Evolutionary conservation across 1,140 invertebrate species (phyloP).

Genomic region (Listronotus bonariensis): DNA sequence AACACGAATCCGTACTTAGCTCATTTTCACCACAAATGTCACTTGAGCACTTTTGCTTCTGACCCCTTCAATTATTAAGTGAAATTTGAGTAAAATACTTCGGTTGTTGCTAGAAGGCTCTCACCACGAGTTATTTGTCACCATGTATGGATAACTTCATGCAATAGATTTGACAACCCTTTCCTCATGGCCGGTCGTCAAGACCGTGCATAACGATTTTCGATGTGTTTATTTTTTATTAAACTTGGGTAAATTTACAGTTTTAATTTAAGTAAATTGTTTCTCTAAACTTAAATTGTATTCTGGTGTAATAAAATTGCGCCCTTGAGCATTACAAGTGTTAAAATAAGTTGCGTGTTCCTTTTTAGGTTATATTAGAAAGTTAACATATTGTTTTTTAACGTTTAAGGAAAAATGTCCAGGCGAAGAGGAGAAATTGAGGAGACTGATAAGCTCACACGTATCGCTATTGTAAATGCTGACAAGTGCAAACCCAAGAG

Average conservation of each 20-base stretch:
- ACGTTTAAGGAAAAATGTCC: constrained; percentile 63
- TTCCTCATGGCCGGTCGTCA: constrained; percentile 27
- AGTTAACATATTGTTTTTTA: constrained; percentile 42
- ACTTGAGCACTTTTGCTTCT: too few relatives aligned
- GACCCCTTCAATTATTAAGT: too few relatives aligned
- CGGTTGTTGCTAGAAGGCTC: too few relatives aligned
- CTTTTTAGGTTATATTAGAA: constrained; percentile 39
- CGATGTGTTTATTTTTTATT: constrained; percentile 9
- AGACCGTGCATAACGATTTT: constrained; percentile 15
- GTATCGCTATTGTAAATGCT: constrained; percentile 98
- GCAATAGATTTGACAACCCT: background rate
- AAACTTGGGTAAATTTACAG: constrained; percentile 3
- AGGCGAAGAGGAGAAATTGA: constrained; percentile 72
- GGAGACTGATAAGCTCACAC: constrained; percentile 88
- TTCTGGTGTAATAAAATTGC: background rate
- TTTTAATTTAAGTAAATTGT: background rate
- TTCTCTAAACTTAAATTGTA: background rate
- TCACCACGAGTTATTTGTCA: background rate
- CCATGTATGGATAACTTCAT: background rate
- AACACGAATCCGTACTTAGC: too few relatives aligned
- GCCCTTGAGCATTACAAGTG: background rate
- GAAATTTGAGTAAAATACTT: too few relatives aligned
- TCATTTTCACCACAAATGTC: too few relatives aligned
- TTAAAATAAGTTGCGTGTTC: constrained; percentile 5
- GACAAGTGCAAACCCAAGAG: constrained; percentile 99